Conservation (phyloP, 1,140 invertebrate species). For the Drosophila malerkotliana region DNA sequence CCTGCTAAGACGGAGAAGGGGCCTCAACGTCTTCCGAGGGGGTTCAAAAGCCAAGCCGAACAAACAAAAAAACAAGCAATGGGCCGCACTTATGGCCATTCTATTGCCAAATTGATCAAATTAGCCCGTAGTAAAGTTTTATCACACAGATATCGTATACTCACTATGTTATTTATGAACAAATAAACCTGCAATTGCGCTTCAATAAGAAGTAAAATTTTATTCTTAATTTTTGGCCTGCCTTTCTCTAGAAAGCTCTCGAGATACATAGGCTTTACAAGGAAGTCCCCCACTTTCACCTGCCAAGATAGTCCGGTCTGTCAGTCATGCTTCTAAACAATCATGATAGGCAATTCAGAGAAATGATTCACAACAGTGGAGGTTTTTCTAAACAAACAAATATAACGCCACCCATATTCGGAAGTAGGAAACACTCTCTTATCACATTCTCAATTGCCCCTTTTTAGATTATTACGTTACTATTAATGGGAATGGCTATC, state of each 20-base stretch:
- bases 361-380: slow-evolving; percentile 20
- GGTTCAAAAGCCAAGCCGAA: slow-evolving; percentile 41
- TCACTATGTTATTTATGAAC: slow-evolving; percentile 42
- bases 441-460: slow-evolving; percentile 9
- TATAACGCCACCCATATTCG: slow-evolving; percentile 12
- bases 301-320: slow-evolving; percentile 7
- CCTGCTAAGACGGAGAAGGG: slow-evolving; percentile 31
- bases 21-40: slow-evolving; percentile 11
- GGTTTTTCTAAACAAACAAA: slow-evolving; percentile 24
- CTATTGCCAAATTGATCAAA: slow-evolving; percentile 42
- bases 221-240: not conserved
- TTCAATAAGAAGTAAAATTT: slow-evolving; percentile 6
- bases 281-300: slow-evolving; percentile 22
- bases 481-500: not conserved
- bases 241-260: not conserved
- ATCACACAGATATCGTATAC: slow-evolving; percentile 41
- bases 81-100: slow-evolving; percentile 10
- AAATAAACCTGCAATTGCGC: slow-evolving; percentile 49
- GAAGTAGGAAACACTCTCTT: slow-evolving; percentile 15
- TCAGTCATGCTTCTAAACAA: slow-evolving; percentile 9
- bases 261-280: not conserved
- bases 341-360: slow-evolving; percentile 6
- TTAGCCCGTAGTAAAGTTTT: slow-evolving; percentile 48
- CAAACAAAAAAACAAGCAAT: slow-evolving; percentile 37
- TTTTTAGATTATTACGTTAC: slow-evolving; percentile 3